Evolutionary conservation across 2,797 vertebrate genomes (phyloP).

Genomic region (Glyptemys insculpta): DNA sequence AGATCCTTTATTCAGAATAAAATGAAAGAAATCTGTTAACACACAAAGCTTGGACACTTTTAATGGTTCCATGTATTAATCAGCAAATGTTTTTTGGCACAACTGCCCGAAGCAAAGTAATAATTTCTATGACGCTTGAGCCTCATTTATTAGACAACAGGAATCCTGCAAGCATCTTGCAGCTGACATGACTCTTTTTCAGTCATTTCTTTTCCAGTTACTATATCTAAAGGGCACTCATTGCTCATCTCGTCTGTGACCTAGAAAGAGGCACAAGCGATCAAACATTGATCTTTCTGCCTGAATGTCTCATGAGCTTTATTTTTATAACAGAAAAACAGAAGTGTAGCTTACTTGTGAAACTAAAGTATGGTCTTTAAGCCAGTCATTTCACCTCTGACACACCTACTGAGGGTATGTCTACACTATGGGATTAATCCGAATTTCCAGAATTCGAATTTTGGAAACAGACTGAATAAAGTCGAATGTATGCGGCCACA

Average conservation of each 20-base stretch:
- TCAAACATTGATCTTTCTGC: neutral
- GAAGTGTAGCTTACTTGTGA: neutral
- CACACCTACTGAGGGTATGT: neutral
- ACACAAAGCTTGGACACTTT: neutral
- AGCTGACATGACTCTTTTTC: neutral
- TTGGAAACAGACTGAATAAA: no score
- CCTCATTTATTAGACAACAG: neutral
- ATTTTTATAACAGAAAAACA: neutral
- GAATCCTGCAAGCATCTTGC: neutral
- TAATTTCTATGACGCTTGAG: neutral
- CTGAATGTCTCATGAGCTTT: neutral
- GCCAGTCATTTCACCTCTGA: neutral
- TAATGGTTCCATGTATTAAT: neutral
- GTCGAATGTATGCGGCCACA: no score
- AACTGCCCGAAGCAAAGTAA: neutral
- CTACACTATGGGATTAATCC: no score
- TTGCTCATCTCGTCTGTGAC: neutral
- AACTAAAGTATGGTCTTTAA: neutral
- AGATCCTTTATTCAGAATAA: neutral
- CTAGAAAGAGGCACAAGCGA: neutral
- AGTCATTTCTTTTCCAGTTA: neutral
- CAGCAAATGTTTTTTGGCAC: neutral
- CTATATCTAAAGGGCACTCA: neutral
- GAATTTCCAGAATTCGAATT: no score
- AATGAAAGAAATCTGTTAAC: neutral